These are phyloP conservation scores for Chloropsis cyanopogon DNA, from an alignment of 2,113 vertebrate genomes.

Conservation along the genomic window DNA sequence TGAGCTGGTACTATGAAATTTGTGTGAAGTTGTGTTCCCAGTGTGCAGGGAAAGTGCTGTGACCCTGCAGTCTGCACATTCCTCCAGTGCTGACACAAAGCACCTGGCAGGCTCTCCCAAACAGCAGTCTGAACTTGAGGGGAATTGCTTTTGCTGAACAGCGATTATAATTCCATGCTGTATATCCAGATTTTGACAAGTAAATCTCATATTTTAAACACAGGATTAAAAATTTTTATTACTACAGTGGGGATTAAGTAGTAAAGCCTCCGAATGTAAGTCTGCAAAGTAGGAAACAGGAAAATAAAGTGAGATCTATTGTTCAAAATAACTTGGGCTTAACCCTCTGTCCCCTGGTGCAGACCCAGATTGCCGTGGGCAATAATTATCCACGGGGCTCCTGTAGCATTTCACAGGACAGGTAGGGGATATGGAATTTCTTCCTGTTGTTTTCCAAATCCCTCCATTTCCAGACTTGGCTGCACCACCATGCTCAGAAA, in stretches of 20 bases:
- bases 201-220: conserved; percentile 90
- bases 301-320: conserved; percentile 60
- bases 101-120: conserved; percentile 16
- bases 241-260: conserved; percentile 80
- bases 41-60: neutral
- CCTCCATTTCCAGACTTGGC: conserved; percentile 27
- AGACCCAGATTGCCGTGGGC: neutral
- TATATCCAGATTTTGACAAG: conserved; percentile 79
- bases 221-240: conserved; percentile 90
- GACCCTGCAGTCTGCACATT: neutral
- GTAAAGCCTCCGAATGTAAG: conserved; percentile 78
- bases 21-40: neutral
- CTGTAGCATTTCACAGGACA: neutral
- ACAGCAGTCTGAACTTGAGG: neutral
- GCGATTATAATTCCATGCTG: conserved; percentile 74
- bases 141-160: conserved; percentile 51
- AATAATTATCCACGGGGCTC: neutral
- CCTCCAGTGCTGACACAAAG: neutral
- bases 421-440: conserved; percentile 26
- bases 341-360: conserved; percentile 36
- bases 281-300: conserved; percentile 59
- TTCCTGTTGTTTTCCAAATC: conserved; percentile 49
- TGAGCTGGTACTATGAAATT: neutral
- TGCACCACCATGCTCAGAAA: neutral
- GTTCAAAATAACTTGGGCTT: conserved; percentile 32